Evolutionary conservation across 2,888 invertebrate species (phyloP).

Genomic region (Netelia virgata): DNA sequence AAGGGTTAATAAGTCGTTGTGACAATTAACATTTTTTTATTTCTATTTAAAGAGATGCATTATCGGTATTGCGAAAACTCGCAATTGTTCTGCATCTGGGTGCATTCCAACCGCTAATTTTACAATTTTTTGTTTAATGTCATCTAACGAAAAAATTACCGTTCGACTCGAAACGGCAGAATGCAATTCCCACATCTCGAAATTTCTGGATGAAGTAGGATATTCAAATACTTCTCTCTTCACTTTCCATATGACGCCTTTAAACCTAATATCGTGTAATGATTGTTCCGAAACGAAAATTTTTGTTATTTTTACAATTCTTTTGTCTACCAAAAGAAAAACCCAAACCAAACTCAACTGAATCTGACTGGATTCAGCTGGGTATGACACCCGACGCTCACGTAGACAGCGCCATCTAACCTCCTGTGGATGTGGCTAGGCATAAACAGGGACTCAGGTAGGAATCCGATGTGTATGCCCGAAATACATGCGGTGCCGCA

Average conservation of each 20-base stretch:
- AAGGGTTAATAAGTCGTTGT: slow-evolving; percentile 5
- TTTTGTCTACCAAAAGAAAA: slow-evolving; percentile 18
- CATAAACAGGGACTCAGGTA: too few relatives aligned
- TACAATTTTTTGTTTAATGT: slow-evolving; percentile 24
- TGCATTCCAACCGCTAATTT: slow-evolving; percentile 9
- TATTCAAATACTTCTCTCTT: too few relatives aligned
- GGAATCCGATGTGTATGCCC: too few relatives aligned
- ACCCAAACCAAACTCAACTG: not conserved
- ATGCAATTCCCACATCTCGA: slow-evolving; percentile 15
- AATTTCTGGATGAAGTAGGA: not conserved
- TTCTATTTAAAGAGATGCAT: slow-evolving; percentile 1
- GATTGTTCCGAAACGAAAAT: not conserved
- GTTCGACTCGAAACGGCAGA: not conserved
- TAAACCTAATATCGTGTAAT: not conserved
- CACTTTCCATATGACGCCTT: too few relatives aligned
- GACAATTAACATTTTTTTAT: slow-evolving; percentile 27
- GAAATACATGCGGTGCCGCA: too few relatives aligned
- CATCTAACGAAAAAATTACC: not conserved
- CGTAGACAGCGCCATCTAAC: too few relatives aligned
- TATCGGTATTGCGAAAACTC: slow-evolving; percentile 24
- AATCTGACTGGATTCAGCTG: too few relatives aligned
- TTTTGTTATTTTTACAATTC: slow-evolving; percentile 22
- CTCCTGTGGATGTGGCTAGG: too few relatives aligned
- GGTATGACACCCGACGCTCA: too few relatives aligned
- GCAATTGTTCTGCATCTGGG: slow-evolving; percentile 12